Conservation (phyloP, 2,797 vertebrate genomes). For the Percopsis omiscomaycus region DNA sequence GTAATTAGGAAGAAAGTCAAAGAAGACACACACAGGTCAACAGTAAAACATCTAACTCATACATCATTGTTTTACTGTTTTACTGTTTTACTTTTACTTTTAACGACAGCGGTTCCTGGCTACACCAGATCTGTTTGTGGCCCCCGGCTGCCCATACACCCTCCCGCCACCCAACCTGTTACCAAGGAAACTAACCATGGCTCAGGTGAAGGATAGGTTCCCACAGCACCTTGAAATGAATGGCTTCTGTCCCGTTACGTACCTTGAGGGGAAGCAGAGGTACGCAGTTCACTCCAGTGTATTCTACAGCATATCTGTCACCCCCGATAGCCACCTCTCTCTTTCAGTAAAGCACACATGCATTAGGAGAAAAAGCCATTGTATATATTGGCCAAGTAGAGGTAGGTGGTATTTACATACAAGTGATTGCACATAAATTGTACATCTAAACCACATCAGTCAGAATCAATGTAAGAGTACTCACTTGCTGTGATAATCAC, state of each 20-base stretch:
- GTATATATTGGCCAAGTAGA: too few species aligned
- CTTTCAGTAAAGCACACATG: not conserved
- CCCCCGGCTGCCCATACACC: conserved; percentile 77
- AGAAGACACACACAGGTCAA: too few species aligned
- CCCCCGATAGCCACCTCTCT: not conserved
- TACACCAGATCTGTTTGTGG: conserved; percentile 83
- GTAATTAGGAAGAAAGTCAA: too few species aligned
- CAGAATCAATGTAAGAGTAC: not conserved
- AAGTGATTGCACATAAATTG: too few species aligned
- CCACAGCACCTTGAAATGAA: conserved; percentile 86
- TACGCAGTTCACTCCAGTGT: conserved; percentile 42
- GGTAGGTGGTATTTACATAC: too few species aligned
- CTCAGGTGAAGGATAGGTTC: conserved; percentile 83
- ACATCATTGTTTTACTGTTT: conserved; percentile 11
- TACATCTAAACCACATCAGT: too few species aligned
- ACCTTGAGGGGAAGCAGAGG: conserved; percentile 88
- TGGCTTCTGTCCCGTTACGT: conserved; percentile 93
- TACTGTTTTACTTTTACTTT: too few species aligned
- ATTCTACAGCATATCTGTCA: not conserved
- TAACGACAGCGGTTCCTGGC: conserved; percentile 83
- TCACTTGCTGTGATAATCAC: too few species aligned
- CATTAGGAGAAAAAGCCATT: not conserved
- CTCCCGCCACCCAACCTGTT: conserved; percentile 81
- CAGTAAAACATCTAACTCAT: too few species aligned
- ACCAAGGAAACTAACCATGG: conserved; percentile 79